Evolutionary conservation across 1,140 invertebrate species (phyloP), one percentile per base, ranked within the genome.

Genomic region (Drosophila mayri): DNA sequence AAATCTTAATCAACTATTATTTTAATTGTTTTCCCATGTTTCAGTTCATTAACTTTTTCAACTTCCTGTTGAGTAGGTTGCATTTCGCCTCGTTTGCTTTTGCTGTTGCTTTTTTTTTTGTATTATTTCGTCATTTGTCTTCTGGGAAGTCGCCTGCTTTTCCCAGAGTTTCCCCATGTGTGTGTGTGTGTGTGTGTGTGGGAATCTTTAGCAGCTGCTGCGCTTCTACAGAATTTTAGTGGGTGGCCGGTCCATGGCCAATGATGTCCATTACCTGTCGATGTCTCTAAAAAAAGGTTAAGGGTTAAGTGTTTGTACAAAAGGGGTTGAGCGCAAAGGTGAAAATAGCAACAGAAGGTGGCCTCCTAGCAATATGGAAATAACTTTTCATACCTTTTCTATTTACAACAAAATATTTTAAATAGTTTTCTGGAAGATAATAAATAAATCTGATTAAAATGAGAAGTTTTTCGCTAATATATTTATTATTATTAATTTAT

Each of bases 141-240:
- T 59, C 3, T 28, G 54, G 11, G 35, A 37, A 40, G 22, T 57
- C 28, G 9, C 14, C 54, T 1, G 18, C 11, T 25, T 25, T n/a
- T 22, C 54, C 37, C 22, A 37, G 16, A 58, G 37, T 28, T 41
- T 25, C 3, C 22, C 20, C n/a, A 2, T 30, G 22, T 25, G 32
- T 57, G 50, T 20, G 49, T 9, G 41, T 11, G 25, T 35, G 46
- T 76, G 54, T 77, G 25, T 35, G 46, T 76, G 59, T 77, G 67
- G 54, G 73, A 73, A 73, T 55, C 66, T 67, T 37, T 28, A 25
- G 55, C 79, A 80, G 59, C 77, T 81, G 79, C 58, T 64, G 61
- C 46, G 32, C 32, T 35, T 11, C 20, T 12, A 12, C 32, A 54
- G 54, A n/a, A 57, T 32, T 59, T 16, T 32, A 59, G 63, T 66